A percentile compares a stretch with the other conserved stretches of the same genome.
Evolutionary conservation across 2,113 vertebrate species (phyloP).

Genomic region (Prietella phreatophila): DNA sequence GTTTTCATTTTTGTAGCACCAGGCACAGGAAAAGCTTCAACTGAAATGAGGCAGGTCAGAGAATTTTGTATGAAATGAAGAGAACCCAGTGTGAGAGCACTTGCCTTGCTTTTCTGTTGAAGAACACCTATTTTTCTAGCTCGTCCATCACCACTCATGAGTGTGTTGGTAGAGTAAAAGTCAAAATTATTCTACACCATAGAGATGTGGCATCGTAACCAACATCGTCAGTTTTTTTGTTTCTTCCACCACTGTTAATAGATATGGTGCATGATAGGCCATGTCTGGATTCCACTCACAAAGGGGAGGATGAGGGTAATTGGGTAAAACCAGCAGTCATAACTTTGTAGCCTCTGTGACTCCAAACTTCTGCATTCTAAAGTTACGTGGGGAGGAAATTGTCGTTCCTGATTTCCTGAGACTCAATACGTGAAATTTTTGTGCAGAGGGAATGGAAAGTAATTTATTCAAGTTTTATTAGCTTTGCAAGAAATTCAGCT

Average conservation of each 20-base stretch:
- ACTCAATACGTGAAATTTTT: conserved; percentile 77
- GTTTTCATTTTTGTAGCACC: conserved; percentile 15
- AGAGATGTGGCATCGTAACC: neutral
- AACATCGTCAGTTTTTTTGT: neutral
- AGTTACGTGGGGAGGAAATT: conserved; percentile 86
- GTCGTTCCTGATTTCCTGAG: conserved; percentile 88
- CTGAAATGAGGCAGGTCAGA: neutral
- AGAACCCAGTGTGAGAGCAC: conserved; percentile 2
- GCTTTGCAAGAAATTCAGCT: conserved; percentile 66
- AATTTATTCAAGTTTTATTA: conserved; percentile 81
- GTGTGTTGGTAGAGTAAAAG: neutral
- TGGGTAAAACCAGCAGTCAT: conserved; percentile 73
- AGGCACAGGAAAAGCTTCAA: neutral
- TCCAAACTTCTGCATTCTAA: conserved; percentile 78
- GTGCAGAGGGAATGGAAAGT: conserved; percentile 76
- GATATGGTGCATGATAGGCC: conserved; percentile 62
- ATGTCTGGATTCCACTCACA: conserved; percentile 76
- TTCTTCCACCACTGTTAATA: conserved; percentile 68
- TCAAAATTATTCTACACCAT: neutral
- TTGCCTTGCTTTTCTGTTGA: neutral
- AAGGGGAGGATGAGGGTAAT: conserved; percentile 81
- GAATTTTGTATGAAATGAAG: conserved; percentile 5
- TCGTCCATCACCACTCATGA: conserved; percentile 23
- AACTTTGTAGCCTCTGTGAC: conserved; percentile 75
- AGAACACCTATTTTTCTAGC: conserved; percentile 31